Base-by-base conservation (phyloP, 2,113 vertebrate genomes). In the Ailurus styani region DNA sequence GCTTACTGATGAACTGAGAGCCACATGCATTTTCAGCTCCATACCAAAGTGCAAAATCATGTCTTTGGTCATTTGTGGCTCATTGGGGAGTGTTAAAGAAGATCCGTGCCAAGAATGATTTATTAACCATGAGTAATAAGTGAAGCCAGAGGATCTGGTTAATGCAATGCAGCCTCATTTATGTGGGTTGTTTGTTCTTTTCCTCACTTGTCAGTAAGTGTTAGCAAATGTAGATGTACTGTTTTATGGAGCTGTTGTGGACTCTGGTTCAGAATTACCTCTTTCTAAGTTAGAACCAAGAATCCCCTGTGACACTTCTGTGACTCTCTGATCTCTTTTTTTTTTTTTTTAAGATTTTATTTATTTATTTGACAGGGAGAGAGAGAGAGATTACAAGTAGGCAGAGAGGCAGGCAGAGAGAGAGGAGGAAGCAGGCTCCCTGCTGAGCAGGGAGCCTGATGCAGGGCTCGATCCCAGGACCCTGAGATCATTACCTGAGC, bases 181-280 rank as follows among this genome's bases (percentile, higher is more conserved):
- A 0, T 12, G 0, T 7, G 25, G 70, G 23, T 40, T 77, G 4
- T n/a, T 54, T 68, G 7, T n/a, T 37, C 7, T 5, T 1, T 9
- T 62, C 8, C 15, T 75, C 18, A 0, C 40, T 3, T 50, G 13
- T 72, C 50, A 31, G 25, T 40, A 14, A 42, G 14, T 17, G 12
- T 6, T 6, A 42, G 72, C 31, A 17, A 17, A 6, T 23, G 3
- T 14, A 5, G n/a, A 15, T 4, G 37, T n/a, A 3, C 9, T 27
- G 3, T 34, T 70, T 23, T 14, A 10, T 55, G 20, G 11, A 90
- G 37, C 25, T 55, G 8, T 8, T 9, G 3, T 54, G 42, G 29
- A 18, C 64, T 85, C 10, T 42, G 0, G 68, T 50, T 72, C 29
- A 52, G 27, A 62, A 68, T 21, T 5, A 18, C 50, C 64, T 94